These are phyloP conservation scores for Drosophila kanekoi DNA, from an alignment of 2,888 invertebrate genomes.

Conservation along the genomic window DNA sequence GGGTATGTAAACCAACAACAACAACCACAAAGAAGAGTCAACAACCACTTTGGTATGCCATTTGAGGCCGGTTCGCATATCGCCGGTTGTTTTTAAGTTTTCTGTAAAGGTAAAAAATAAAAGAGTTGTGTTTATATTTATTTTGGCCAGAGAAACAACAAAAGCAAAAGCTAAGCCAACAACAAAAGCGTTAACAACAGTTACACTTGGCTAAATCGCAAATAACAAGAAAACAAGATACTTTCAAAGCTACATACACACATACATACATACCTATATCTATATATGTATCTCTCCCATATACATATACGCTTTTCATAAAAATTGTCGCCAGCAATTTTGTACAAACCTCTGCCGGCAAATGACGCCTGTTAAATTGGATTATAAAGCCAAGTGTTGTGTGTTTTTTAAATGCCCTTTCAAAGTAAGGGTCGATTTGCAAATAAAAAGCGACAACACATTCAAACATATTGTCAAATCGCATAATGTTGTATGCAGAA, in stretches of 20 bases:
- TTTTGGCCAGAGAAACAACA: constrained; percentile 35
- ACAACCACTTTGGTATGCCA: constrained; percentile 73
- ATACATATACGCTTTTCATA: constrained; percentile 24
- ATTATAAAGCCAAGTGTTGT: constrained; percentile 42
- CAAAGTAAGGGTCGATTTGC: neutral
- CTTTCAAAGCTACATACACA: constrained; percentile 8
- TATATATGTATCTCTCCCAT: neutral
- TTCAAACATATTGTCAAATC: too few relatives aligned
- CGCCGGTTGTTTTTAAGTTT: constrained; percentile 37
- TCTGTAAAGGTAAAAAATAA: constrained; percentile 40
- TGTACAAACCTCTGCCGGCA: constrained; percentile 16
- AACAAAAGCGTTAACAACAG: constrained; percentile 52
- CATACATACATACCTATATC: neutral
- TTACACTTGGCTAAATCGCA: constrained; percentile 45
- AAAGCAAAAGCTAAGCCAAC: constrained; percentile 36
- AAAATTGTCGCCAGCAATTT: constrained; percentile 38
- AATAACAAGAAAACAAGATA: constrained; percentile 20
- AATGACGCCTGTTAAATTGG: constrained; percentile 53
- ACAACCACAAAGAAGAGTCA: constrained; percentile 63
- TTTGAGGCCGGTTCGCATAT: constrained; percentile 50
- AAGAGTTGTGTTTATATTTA: constrained; percentile 50
- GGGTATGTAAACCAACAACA: constrained; percentile 10
- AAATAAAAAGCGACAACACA: neutral
- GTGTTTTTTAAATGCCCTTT: constrained; percentile 5
- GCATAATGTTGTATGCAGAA: too few relatives aligned